Evolutionary conservation across 2,797 vertebrate species (phyloP).

Genomic region (Varecia variegata): DNA sequence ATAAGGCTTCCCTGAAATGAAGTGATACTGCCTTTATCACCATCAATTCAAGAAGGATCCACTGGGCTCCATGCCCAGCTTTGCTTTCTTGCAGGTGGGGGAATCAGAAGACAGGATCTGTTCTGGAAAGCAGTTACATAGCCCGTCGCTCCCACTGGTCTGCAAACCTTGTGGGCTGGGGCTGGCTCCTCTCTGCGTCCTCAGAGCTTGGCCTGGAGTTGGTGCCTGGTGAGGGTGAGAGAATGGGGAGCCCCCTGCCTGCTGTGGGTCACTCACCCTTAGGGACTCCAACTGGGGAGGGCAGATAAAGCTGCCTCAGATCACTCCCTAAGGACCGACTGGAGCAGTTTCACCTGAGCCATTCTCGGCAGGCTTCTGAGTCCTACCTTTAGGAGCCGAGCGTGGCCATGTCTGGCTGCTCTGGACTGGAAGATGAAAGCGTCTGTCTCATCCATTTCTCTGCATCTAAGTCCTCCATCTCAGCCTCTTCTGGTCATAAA

Average conservation of each 20-base stretch:
- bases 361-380: background rate
- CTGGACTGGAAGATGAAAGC: background rate
- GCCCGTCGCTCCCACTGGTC: background rate
- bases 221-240: background rate
- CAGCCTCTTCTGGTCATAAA: background rate
- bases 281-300: background rate
- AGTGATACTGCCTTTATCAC: background rate
- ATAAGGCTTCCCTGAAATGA: slow-evolving; percentile 33
- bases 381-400: background rate
- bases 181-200: background rate
- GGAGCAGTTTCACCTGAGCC: background rate
- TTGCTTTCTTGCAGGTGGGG: background rate
- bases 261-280: background rate
- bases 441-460: background rate
- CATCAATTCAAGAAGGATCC: background rate
- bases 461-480: background rate
- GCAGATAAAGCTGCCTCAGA: background rate
- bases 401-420: background rate
- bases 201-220: background rate
- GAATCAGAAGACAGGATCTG: background rate
- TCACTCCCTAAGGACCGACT: background rate
- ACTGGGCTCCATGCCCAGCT: background rate
- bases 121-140: background rate
- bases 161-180: background rate
- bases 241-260: background rate